A percentile compares a stretch with the other conserved stretches of the same genome.
Evolutionary conservation across 2,113 vertebrate species (phyloP).

Genomic region (Chamaetylas fuelleborni): DNA sequence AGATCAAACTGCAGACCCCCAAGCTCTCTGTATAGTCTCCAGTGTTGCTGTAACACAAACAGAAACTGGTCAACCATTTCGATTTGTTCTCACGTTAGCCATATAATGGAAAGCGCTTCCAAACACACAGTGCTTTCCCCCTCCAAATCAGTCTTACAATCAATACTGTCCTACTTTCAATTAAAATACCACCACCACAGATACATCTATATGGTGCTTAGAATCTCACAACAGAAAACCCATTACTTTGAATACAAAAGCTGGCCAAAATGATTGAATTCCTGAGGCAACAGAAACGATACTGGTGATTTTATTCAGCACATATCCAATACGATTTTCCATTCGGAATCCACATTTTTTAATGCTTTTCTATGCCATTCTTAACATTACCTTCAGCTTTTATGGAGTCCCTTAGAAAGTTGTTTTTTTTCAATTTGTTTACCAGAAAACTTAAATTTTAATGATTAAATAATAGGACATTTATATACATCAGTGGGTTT

Average conservation of each 20-base stretch:
- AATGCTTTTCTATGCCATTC: slow-evolving; percentile 54
- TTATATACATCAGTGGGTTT: slow-evolving; percentile 62
- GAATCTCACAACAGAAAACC: not conserved
- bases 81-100: not conserved
- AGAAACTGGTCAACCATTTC: not conserved
- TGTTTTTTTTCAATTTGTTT: slow-evolving; percentile 45
- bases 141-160: not conserved
- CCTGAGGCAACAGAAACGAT: slow-evolving; percentile 58
- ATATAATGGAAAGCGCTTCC: not conserved
- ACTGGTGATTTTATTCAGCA: slow-evolving; percentile 81
- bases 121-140: not conserved
- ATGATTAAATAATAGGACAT: slow-evolving; percentile 69
- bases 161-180: not conserved
- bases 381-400: slow-evolving; percentile 68
- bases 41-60: not conserved
- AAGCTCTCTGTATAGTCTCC: not conserved
- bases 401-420: slow-evolving; percentile 67
- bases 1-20: not conserved
- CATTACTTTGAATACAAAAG: not conserved
- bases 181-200: not conserved
- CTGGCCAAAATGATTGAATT: slow-evolving; percentile 48
- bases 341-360: slow-evolving; percentile 66
- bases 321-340: slow-evolving; percentile 70
- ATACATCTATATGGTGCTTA: not conserved
- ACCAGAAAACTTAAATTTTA: slow-evolving; percentile 68